These are phyloP conservation scores for Dione vanillae DNA, from an alignment of 2,888 invertebrate species.

Conservation along the genomic window DNA sequence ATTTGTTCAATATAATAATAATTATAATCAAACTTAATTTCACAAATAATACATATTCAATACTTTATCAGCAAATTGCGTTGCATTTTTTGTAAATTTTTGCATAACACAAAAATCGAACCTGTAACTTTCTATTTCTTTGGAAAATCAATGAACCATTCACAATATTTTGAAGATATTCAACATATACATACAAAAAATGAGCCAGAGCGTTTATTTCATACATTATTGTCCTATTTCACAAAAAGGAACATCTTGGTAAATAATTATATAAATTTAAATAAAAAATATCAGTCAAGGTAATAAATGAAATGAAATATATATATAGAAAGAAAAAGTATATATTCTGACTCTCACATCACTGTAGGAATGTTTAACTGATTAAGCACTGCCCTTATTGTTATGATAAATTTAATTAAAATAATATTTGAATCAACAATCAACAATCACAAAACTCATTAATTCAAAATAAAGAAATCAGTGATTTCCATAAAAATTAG, in stretches of 20 bases:
- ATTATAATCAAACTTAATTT: no score
- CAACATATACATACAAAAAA: conserved; percentile 16
- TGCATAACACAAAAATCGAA: not conserved
- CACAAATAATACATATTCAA: no score
- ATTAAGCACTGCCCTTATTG: conserved; percentile 61
- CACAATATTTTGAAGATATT: not conserved
- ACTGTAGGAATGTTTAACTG: conserved; percentile 1
- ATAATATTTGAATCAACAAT: conserved; percentile 4
- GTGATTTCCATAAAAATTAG: no score
- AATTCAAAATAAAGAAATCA: not conserved
- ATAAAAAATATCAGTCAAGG: not conserved
- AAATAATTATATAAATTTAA: not conserved
- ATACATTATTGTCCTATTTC: conserved; percentile 23
- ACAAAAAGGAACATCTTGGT: conserved; percentile 26
- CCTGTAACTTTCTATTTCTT: not conserved
- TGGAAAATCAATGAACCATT: not conserved
- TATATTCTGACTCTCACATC: conserved; percentile 4
- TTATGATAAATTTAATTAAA: conserved; percentile 42
- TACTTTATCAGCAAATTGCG: no score
- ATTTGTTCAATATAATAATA: no score
- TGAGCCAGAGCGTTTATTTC: conserved; percentile 21
- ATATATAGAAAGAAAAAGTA: not conserved
- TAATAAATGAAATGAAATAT: not conserved
- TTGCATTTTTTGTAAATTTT: no score
- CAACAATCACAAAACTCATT: not conserved